These are phyloP conservation scores for Tympanuchus pallidicinctus DNA, from an alignment of 2,113 vertebrate genomes.

Conservation along the genomic window DNA sequence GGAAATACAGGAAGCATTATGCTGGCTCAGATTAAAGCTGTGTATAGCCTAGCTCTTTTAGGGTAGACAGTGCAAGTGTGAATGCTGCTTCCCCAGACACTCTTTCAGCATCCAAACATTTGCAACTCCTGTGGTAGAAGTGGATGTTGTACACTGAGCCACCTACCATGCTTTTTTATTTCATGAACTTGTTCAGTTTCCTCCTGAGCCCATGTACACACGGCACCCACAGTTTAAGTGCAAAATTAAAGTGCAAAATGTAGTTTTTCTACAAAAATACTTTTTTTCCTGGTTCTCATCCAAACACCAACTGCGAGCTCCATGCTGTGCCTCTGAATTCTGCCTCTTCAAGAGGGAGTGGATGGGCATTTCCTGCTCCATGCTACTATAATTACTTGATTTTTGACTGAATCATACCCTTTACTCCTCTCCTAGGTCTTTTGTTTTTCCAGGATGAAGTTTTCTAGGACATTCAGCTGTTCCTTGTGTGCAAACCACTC, in stretches of 20 bases:
- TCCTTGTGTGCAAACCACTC: background rate
- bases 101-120: background rate
- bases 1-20: background rate
- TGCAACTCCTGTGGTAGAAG: background rate
- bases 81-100: fast-evolving
- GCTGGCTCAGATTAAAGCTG: background rate
- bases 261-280: background rate
- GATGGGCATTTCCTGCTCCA: background rate
- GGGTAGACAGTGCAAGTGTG: background rate
- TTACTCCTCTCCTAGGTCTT: background rate
- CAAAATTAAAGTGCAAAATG: background rate
- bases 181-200: background rate
- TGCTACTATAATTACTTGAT: background rate
- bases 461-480: background rate
- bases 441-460: background rate
- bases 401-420: background rate
- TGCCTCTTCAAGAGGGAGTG: background rate
- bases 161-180: background rate
- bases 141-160: background rate
- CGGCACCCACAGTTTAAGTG: background rate
- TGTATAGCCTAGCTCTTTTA: background rate
- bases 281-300: background rate
- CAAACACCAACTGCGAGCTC: fast-evolving
- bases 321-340: background rate
- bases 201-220: fast-evolving